Evolutionary conservation across 2,888 invertebrate species (phyloP), one percentile per base, ranked within the genome.

Genomic region (Calameuta pallipes): DNA sequence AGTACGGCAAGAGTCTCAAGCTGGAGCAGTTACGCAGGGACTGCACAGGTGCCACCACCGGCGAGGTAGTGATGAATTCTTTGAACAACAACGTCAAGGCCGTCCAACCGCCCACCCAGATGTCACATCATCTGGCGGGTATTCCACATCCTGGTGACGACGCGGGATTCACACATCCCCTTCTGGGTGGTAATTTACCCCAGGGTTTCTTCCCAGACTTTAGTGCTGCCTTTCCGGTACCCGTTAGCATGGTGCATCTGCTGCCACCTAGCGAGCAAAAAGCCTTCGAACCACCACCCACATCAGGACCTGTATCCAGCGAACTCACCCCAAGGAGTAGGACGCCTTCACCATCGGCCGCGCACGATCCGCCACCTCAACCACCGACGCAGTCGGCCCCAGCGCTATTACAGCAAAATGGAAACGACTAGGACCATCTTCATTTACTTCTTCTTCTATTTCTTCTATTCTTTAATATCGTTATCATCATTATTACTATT

Each of bases 1-100:
- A 97, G 91, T 97, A 97, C 91, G 97, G 97, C n/a, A 97, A 97
- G 92, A 97, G 97, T 89, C 93, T 97, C 80, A 97, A 97, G 89
- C 93, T 97, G 81, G 97, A 97, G 88, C 96, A 97, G 91, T 93
- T 97, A 80, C 93, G 97, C 87, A 97, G 96, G 92, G 97, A 97
- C 92, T 97, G 97, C 92, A 96, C 96, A 90, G 96, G 96, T 78
- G 96, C 96, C 0, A 96, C 96, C 12, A 93, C 94, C 11, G 92
- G 95, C 77, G 97, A 97, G 90, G 94, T 95, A 79, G 92, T 91
- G 84, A 92, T 92, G 86, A 92, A 92, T 73, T 83, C 89, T 56
- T 92, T 93, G 87, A 93, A 93, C 92, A 94, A 92, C 92, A 92
- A 91, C 88, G 92, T 94, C 80, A 95, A 94, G 85, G 88, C 90